These are phyloP conservation scores for Zaprionus tsacasi DNA, from an alignment of 1,140 invertebrate genomes.

Conservation along the genomic window DNA sequence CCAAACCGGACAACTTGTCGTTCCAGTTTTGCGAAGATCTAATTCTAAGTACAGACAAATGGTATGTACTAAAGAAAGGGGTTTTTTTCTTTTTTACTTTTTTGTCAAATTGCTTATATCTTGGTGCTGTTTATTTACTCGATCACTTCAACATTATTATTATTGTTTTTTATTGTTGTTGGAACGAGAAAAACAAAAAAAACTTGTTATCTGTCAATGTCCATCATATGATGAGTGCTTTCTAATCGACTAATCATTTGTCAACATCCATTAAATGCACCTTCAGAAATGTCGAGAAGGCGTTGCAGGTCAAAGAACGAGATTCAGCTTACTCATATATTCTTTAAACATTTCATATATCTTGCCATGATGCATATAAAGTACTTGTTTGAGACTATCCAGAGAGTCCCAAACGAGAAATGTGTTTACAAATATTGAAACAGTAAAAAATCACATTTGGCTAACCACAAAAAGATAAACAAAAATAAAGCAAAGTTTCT, in stretches of 20 bases:
- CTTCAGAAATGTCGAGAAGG: not conserved
- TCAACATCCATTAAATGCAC: not conserved
- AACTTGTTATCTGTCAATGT: not conserved
- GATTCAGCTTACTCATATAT: not conserved
- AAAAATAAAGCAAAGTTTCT: not conserved
- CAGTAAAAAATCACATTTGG: not conserved
- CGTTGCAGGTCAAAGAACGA: not conserved
- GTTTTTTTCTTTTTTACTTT: conserved; percentile 16
- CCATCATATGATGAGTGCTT: conserved; percentile 1
- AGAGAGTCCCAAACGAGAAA: not conserved
- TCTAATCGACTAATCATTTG: too few species aligned
- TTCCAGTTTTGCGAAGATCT: conserved; percentile 24
- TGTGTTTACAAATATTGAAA: conserved; percentile 10
- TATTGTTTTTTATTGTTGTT: too few species aligned
- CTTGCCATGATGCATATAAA: not conserved
- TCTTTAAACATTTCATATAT: not conserved
- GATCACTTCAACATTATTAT: conserved; percentile 4
- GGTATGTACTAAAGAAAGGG: not conserved
- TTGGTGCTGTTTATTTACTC: not conserved
- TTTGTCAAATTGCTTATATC: not conserved
- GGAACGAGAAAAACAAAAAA: not conserved
- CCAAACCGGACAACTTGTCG: conserved; percentile 13
- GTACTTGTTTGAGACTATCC: not conserved
- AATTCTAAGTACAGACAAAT: conserved; percentile 20
- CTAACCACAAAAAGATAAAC: not conserved